Conservation (phyloP, 2,113 vertebrate species). For the Gadus macrocephalus region DNA sequence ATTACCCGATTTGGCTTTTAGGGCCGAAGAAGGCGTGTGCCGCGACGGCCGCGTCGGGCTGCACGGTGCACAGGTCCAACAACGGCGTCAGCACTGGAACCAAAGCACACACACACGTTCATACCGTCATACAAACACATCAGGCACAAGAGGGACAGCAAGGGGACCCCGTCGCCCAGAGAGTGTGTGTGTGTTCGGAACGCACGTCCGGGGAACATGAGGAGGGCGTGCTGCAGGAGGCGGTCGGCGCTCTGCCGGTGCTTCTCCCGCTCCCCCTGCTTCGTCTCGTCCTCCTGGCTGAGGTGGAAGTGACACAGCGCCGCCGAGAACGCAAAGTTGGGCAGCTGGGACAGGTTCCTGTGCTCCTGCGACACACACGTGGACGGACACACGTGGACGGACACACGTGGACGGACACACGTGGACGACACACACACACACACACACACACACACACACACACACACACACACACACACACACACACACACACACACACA, state of each 20-base stretch:
- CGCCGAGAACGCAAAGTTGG: conserved; percentile 93
- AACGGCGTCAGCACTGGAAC: conserved; percentile 83
- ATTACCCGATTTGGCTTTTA: conserved; percentile 83
- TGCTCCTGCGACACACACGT: conserved; percentile 73
- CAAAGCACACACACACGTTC: neutral
- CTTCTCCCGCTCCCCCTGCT: conserved; percentile 68
- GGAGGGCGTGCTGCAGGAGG: conserved; percentile 79
- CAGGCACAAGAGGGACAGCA: too few relatives aligned
- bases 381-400: neutral
- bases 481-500: neutral
- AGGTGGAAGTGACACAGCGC: conserved; percentile 85
- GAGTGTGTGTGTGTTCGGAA: conserved; percentile 5
- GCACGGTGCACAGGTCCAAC: conserved; percentile 86
- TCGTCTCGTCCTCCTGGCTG: conserved; percentile 85
- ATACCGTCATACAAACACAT: too few relatives aligned
- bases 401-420: too few relatives aligned
- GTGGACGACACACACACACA: neutral
- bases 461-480: neutral
- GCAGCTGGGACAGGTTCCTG: conserved; percentile 93
- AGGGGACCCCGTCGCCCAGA: too few relatives aligned
- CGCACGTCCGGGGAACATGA: conserved; percentile 91
- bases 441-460: neutral
- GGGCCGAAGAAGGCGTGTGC: conserved; percentile 86
- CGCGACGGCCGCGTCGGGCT: conserved; percentile 78
- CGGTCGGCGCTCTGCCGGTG: conserved; percentile 68